Evolutionary conservation across 2,797 vertebrate species (phyloP).

Genomic region (Brachymystax lenok): DNA sequence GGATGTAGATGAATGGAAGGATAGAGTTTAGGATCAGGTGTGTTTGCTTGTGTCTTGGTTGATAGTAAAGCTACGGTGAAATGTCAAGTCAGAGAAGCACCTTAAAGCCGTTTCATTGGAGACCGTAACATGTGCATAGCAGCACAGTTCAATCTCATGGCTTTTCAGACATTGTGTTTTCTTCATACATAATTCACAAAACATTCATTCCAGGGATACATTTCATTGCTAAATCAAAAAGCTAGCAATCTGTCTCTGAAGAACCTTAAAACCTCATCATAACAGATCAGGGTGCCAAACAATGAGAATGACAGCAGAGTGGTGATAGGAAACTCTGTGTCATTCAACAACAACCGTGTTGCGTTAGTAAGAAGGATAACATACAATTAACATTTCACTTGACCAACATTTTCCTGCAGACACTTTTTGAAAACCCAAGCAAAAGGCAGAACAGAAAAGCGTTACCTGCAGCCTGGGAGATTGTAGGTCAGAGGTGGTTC

Average conservation of each 20-base stretch:
- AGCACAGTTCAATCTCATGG: neutral
- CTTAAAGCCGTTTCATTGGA: neutral
- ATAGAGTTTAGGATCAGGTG: neutral
- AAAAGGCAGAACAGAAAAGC: slow-evolving; percentile 68
- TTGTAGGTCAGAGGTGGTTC: slow-evolving; percentile 54
- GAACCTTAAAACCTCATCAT: neutral
- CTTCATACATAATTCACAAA: neutral
- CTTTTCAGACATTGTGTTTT: neutral
- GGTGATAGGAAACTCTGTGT: slow-evolving; percentile 75
- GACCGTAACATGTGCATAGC: neutral
- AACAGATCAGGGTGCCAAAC: slow-evolving; percentile 71
- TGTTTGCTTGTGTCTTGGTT: slow-evolving; percentile 10
- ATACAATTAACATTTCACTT: neutral
- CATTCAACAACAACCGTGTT: slow-evolving; percentile 65
- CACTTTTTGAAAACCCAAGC: slow-evolving; percentile 59
- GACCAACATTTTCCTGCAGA: neutral
- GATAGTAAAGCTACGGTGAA: slow-evolving; percentile 20
- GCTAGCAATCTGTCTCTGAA: neutral
- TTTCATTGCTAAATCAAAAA: neutral
- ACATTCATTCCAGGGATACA: neutral
- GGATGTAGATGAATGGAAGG: neutral
- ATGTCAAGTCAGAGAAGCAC: slow-evolving; percentile 8
- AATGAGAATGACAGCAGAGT: slow-evolving; percentile 83
- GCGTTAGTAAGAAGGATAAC: neutral
- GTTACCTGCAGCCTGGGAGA: slow-evolving; percentile 74